phyloP scores from a whole-genome alignment of 1,140 invertebrate genomes.

The Daktulosphaira vitifoliae region DNA sequence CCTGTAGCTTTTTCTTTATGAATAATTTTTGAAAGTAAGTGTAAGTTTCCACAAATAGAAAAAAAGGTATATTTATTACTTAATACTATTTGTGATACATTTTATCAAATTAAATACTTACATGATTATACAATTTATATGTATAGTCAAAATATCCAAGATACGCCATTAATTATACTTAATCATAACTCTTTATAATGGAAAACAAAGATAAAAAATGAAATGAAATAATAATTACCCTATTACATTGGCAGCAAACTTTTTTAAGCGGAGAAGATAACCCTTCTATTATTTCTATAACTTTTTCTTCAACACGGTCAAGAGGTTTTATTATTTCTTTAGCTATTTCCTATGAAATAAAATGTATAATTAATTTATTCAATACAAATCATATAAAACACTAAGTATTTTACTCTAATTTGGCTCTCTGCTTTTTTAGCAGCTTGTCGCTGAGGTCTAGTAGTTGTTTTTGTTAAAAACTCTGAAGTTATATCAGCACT shows the following conservation, averaged over 20 bases:
- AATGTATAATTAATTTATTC: background rate
- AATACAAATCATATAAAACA: too few relatives aligned
- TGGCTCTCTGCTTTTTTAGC: slow-evolving; percentile 40
- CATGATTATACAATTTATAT: too few relatives aligned
- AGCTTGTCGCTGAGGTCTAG: slow-evolving; percentile 39
- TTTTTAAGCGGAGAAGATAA: slow-evolving; percentile 6
- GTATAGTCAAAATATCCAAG: too few relatives aligned
- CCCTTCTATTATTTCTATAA: slow-evolving; percentile 21
- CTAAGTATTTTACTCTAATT: slow-evolving; percentile 42
- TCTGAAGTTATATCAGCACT: slow-evolving; percentile 34
- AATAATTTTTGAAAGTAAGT: too few relatives aligned
- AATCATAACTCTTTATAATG: too few relatives aligned
- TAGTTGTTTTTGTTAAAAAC: slow-evolving; percentile 37
- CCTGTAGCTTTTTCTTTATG: too few relatives aligned
- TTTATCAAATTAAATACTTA: too few relatives aligned
- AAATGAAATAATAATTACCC: slow-evolving; percentile 2
- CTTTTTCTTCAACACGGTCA: slow-evolving; percentile 2
- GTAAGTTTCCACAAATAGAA: too few relatives aligned
- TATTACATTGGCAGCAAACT: slow-evolving; percentile 29
- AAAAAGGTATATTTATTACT: too few relatives aligned
- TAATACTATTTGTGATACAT: too few relatives aligned
- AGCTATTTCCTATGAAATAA: slow-evolving; percentile 21
- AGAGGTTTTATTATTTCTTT: slow-evolving; percentile 24
- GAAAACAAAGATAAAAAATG: too few relatives aligned
- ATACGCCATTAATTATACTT: too few relatives aligned